Conservation (phyloP, 2,797 vertebrate genomes). For the Toxotes lorentzi region DNA sequence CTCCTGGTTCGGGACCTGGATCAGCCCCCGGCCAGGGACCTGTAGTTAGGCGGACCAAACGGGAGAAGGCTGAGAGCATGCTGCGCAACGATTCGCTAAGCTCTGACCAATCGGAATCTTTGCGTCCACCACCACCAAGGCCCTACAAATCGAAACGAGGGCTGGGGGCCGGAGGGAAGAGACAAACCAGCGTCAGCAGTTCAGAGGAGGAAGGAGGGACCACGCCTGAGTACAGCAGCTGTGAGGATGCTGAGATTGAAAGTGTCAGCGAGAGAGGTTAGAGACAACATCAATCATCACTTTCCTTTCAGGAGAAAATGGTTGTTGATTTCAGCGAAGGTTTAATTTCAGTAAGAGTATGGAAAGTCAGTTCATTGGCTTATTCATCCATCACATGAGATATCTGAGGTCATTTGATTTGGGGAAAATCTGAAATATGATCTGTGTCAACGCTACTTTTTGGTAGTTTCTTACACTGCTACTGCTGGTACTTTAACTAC, state of each 20-base stretch:
- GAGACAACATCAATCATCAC: conserved; percentile 39
- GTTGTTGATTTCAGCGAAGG: not conserved
- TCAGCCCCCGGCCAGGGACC: conserved; percentile 86
- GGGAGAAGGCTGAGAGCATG: conserved; percentile 96
- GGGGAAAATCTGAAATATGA: not conserved
- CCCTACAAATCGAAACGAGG: conserved; percentile 94
- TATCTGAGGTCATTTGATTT: not conserved
- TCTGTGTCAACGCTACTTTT: not conserved
- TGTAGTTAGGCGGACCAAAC: conserved; percentile 91
- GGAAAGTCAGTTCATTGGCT: conserved; percentile 19
- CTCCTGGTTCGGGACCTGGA: conserved; percentile 87
- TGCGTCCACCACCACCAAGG: conserved; percentile 94
- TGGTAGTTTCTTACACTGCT: not conserved
- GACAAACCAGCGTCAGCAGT: conserved; percentile 98
- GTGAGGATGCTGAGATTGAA: conserved; percentile 98
- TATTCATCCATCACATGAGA: conserved; percentile 32
- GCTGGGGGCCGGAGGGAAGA: conserved; percentile 88
- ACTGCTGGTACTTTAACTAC: not conserved
- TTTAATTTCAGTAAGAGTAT: not conserved
- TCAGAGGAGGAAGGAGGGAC: conserved; percentile 98
- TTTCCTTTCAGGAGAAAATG: not conserved
- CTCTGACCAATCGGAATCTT: conserved; percentile 97
- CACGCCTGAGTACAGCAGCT: conserved; percentile 98
- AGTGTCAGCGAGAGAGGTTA: conserved; percentile 98
- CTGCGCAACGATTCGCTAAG: conserved; percentile 97